phyloP scores from a whole-genome alignment of 2,888 invertebrate species.

The Caradrina clavipalpis region DNA sequence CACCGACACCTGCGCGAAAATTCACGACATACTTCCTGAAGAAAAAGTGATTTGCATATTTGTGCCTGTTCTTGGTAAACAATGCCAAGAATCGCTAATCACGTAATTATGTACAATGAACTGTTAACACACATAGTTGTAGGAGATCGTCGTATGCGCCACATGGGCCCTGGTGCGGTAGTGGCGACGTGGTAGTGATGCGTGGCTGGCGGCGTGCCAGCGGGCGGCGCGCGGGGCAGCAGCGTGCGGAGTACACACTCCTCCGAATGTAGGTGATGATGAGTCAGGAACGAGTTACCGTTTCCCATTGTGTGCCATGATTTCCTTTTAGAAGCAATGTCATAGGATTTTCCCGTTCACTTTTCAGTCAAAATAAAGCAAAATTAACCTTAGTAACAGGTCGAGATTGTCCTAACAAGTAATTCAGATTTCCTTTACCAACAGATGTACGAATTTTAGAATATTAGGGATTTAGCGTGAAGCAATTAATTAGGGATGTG shows the following conservation, averaged over 20 bases:
- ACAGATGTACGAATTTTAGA: not conserved
- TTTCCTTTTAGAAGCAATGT: not conserved
- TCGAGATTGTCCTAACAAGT: not conserved
- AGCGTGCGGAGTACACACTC: conserved; percentile 42
- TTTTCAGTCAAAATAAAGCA: not conserved
- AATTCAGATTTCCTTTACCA: not conserved
- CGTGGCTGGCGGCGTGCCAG: conserved; percentile 55
- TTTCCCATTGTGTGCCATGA: not conserved
- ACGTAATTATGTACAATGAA: conserved; percentile 50
- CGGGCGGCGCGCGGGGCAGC: conserved; percentile 44
- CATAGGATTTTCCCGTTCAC: not conserved
- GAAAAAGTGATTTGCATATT: conserved; percentile 9
- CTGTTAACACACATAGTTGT: conserved; percentile 33
- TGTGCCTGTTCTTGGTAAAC: conserved; percentile 23
- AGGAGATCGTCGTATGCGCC: conserved; percentile 25
- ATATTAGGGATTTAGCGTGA: too few relatives aligned
- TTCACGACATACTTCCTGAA: not conserved
- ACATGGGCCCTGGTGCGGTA: conserved; percentile 20
- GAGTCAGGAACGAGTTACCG: conserved; percentile 34
- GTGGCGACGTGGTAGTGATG: conserved; percentile 49
- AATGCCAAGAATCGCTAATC: conserved; percentile 49
- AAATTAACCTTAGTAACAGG: not conserved
- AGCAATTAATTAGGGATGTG: too few relatives aligned
- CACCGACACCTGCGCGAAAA: conserved; percentile 10
- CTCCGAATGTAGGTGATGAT: conserved; percentile 34